phyloP scores from a whole-genome alignment of 2,797 vertebrate species.

The Buceros bicornis region DNA sequence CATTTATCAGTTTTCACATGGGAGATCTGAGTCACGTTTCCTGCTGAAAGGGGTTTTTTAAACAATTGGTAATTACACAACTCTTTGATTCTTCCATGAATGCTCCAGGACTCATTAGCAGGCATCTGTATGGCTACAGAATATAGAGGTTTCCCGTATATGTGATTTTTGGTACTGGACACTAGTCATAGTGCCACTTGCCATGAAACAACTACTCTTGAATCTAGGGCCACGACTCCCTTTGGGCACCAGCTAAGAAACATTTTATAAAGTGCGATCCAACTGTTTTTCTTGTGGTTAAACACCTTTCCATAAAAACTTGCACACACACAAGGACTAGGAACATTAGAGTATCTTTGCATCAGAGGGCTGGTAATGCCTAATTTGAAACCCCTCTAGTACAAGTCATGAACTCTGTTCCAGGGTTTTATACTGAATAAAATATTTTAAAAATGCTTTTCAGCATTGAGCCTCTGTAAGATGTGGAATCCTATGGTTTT shows the following conservation, averaged over 20 bases:
- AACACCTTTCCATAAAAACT: neutral
- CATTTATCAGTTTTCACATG: neutral
- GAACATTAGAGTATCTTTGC: neutral
- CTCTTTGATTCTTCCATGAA: neutral
- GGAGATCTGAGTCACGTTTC: neutral
- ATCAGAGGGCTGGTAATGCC: neutral
- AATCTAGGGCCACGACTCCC: neutral
- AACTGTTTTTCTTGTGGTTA: neutral
- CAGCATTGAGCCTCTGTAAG: neutral
- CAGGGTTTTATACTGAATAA: neutral
- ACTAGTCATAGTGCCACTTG: neutral
- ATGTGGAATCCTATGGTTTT: neutral
- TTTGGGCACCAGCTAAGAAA: neutral
- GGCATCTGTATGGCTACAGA: neutral
- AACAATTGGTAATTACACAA: neutral
- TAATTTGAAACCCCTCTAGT: neutral
- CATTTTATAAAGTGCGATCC: neutral
- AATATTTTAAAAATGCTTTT: neutral
- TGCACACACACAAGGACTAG: neutral
- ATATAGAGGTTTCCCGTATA: neutral
- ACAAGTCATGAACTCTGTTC: neutral
- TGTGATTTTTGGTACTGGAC: neutral
- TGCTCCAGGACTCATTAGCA: neutral
- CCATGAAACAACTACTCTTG: neutral
- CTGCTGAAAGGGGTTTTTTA: neutral